Evolutionary conservation across 2,888 invertebrate genomes (phyloP), one percentile per base, ranked within the genome.

Genomic region (Pseudococcus longispinus): DNA sequence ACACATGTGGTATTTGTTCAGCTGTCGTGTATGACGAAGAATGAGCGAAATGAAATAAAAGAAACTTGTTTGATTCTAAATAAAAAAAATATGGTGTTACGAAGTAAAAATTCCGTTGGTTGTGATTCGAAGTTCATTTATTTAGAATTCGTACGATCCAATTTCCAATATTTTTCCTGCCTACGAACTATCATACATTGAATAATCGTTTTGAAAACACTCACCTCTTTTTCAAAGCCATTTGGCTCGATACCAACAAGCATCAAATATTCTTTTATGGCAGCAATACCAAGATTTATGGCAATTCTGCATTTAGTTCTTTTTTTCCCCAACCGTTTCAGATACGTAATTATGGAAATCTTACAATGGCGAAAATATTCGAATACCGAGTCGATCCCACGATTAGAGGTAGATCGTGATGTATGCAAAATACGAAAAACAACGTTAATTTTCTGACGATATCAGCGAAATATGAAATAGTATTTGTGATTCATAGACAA

Each of bases 171-270:
- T 23, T 23, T 60, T 60, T 60, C 23, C 6, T 8, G 51, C n/a
- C n/a, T n/a, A 1, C 9, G n/a, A n/a, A 51, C 8, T 20, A 60
- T 60, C 60, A n/a, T 23, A 60, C 23, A 60, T 60, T 23, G 13
- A 20, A 20, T 23, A 60, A 20, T 23, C 60, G 55, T 55, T 20
- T 20, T 20, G 20, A 55, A 51, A 51, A 20, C 55, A 20, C 55
- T 55, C 23, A n/a, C 18, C 29, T 70, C 70, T 70, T 70, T 26
- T 29, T 70, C 29, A 29, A 70, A 70, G 29, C 18, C 29, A 29
- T 70, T 70, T 70, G 70, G 70, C 70, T 70, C 70, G 32, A 29
- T 29, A 70, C 70, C 70, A 70, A 60, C 11, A 60, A 70, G 70
- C 13, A 29, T 70, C 6, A 29, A 70, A 70, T 70, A 70, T 70